Evolutionary conservation across 2,797 vertebrate species (phyloP), one percentile per base, ranked within the genome.

Genomic region (Chaunax sp.): DNA sequence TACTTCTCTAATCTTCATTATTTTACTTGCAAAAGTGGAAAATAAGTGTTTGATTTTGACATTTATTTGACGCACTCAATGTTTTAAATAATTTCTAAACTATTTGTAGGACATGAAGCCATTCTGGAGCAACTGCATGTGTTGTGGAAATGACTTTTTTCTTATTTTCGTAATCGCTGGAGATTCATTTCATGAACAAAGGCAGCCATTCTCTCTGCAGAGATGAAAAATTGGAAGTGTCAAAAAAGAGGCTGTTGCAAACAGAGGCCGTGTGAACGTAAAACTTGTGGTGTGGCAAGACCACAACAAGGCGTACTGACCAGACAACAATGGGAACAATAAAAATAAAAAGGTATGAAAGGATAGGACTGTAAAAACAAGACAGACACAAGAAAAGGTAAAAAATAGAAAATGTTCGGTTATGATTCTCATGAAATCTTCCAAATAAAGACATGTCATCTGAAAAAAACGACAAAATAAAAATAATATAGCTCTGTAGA

Each of bases 401-500:
- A 45, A 37, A 35, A 68, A 66, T 37, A 37, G 35, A 72, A 44
- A 19, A 4, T 30, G n/a, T 49, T 26, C 72, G 75, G 65, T 78
- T 80, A 54, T 12, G 53, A 69, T 75, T 68, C 71, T 53, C 35
- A 64, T 23, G 54, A 78, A 80, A 70, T 60, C 44, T 28, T 77
- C 46, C 28, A 59, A 80, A 33, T 55, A 78, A 55, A 73, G 30
- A 5, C 37, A 72, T 18, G 28, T 60, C 61, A 35, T 58, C 38
- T 71, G 56, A 78, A 55, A 78, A 81, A 78, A 82, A 81, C 5
- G 15, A 60, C 56, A 20, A 86, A 72, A 72, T 72, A 77, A 80
- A 78, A 86, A 81, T 50, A 70, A 71, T 75, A 83, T 47, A 81
- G 66, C 82, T 86, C 68, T 82, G 61, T 81, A 64, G 75, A 85